Percentiles rank a stretch among this genome's conserved stretches.
phyloP scores from a whole-genome alignment of 2,113 vertebrate genomes.

The Podocnemis expansa region DNA sequence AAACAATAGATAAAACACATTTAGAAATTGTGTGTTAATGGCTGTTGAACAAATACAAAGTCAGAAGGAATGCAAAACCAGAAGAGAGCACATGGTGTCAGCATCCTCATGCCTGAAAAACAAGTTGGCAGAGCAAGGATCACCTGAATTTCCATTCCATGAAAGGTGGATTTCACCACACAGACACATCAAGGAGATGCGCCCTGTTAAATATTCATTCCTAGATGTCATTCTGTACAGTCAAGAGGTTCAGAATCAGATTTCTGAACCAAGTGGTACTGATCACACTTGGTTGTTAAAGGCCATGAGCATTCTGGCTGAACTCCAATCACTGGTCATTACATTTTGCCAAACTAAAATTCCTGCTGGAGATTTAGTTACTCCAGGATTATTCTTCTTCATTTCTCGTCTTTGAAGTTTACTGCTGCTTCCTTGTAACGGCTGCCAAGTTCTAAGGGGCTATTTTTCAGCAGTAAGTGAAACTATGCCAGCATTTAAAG shows the following conservation, averaged over 20 bases:
- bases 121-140: background rate
- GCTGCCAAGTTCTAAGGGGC: background rate
- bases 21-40: conserved; percentile 11
- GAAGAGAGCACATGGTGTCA: background rate
- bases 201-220: background rate
- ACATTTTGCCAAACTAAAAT: background rate
- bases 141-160: background rate
- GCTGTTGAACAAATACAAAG: background rate
- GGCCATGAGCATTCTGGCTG: background rate
- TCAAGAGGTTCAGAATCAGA: background rate
- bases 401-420: background rate
- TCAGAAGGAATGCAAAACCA: background rate
- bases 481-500: background rate
- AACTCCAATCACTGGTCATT: background rate
- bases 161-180: background rate
- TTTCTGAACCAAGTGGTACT: background rate
- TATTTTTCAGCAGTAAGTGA: background rate
- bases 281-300: accelerated
- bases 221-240: accelerated
- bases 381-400: background rate
- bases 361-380: conserved; percentile 9
- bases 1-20: conserved; percentile 57
- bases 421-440: background rate
- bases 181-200: background rate
- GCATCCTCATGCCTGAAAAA: background rate